Evolutionary conservation across 2,888 invertebrate genomes (phyloP).

Genomic region (Lamproptera curius): DNA sequence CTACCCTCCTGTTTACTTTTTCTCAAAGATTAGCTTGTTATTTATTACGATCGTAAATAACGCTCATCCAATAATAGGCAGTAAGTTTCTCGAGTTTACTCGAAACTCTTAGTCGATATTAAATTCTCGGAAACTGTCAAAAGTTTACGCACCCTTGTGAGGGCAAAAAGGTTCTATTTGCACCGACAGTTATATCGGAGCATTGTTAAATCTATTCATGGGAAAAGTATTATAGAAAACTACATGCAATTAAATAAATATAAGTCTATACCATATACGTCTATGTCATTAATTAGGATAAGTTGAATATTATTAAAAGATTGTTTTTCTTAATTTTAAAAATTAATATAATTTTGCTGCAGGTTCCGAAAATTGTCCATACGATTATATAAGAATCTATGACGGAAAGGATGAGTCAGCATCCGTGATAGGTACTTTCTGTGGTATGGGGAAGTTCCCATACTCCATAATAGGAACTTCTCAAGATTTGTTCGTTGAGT

Average conservation of each 20-base stretch:
- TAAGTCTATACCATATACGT: no score
- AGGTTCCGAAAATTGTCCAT: slow-evolving; percentile 92
- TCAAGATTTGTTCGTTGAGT: slow-evolving; percentile 92
- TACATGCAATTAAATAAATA: no score
- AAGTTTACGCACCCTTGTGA: slow-evolving; percentile 31
- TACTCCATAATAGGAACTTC: slow-evolving; percentile 96
- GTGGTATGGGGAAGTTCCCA: slow-evolving; percentile 95
- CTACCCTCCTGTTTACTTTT: slow-evolving; percentile 1
- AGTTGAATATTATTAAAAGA: no score
- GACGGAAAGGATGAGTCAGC: slow-evolving; percentile 93
- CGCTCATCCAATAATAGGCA: slow-evolving; percentile 35
- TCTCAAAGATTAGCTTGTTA: slow-evolving; percentile 29
- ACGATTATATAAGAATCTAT: slow-evolving; percentile 93
- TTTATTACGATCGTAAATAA: slow-evolving; percentile 36
- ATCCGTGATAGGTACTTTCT: slow-evolving; percentile 93
- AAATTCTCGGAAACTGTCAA: slow-evolving; percentile 33
- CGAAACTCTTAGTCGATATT: slow-evolving; percentile 28
- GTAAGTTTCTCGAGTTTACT: slow-evolving; percentile 28
- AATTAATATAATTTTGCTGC: no score
- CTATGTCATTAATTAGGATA: no score
- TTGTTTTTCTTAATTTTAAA: no score
- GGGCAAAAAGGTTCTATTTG: not conserved
- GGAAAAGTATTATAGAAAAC: no score
- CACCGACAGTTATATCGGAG: not conserved
- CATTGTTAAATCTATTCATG: no score